Evolutionary conservation across 2,888 invertebrate species (phyloP).

Genomic region (Blera fallax): DNA sequence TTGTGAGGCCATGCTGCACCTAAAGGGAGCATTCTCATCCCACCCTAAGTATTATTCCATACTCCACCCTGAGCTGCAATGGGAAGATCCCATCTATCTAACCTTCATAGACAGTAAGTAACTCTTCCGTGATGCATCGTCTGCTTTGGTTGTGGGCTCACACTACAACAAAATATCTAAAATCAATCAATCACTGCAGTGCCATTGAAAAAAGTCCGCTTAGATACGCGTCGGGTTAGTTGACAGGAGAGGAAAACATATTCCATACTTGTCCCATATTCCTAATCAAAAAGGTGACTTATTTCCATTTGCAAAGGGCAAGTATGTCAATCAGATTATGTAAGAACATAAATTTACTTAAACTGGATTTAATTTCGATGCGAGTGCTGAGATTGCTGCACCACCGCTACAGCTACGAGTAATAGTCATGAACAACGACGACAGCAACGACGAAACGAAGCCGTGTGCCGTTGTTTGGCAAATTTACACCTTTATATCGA

Average conservation of each 20-base stretch:
- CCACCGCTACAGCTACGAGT: neutral
- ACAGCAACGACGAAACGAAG: neutral
- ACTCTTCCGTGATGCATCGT: neutral
- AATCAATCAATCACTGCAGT: neutral
- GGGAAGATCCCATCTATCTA: too few species aligned
- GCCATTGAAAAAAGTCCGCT: neutral
- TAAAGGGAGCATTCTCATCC: too few species aligned
- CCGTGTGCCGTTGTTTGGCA: constrained; percentile 35
- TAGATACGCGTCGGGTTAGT: neutral
- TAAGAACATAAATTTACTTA: constrained; percentile 50
- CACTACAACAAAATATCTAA: neutral
- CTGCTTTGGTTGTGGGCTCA: neutral
- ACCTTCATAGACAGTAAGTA: neutral
- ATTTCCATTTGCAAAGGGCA: constrained; percentile 65
- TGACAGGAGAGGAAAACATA: neutral
- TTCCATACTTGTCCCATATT: neutral
- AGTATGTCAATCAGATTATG: constrained; percentile 61
- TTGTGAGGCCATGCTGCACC: too few species aligned
- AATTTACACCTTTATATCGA: constrained; percentile 53
- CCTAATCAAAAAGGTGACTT: constrained; percentile 50
- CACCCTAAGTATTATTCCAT: too few species aligned
- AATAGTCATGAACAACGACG: neutral
- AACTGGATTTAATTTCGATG: constrained; percentile 40
- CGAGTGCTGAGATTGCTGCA: constrained; percentile 27
- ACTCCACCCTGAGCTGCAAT: too few species aligned